Conservation (phyloP, 2,888 invertebrate species). For the Cheilosia impressa region DNA sequence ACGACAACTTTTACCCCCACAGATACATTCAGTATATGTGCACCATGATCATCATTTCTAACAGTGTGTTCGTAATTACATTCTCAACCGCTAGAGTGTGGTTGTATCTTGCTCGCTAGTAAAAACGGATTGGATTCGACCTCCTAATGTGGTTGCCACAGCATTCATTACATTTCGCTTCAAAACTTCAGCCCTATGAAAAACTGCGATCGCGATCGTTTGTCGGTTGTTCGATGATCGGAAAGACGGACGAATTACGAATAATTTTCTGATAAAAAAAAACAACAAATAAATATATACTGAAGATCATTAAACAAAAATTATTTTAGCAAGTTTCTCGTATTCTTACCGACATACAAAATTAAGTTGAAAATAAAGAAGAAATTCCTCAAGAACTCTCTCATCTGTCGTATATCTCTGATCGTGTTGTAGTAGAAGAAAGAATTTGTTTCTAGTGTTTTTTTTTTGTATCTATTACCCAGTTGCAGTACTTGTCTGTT, state of each 20-base stretch:
- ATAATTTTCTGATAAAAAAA: conserved; percentile 49
- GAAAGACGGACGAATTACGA: conserved; percentile 67
- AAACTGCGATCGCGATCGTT: conserved; percentile 74
- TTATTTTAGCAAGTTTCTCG: conserved; percentile 3
- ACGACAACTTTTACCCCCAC: conserved; percentile 7
- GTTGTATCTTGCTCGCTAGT: conserved; percentile 50
- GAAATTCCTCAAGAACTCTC: conserved; percentile 39
- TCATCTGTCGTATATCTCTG: conserved; percentile 54
- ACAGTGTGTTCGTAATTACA: conserved; percentile 6
- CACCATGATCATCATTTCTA: conserved; percentile 40
- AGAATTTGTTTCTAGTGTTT: conserved; percentile 17
- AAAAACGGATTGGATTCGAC: conserved; percentile 73
- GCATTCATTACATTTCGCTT: conserved; percentile 75
- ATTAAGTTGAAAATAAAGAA: conserved; percentile 13
- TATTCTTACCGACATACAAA: conserved; percentile 7
- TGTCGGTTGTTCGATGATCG: conserved; percentile 72
- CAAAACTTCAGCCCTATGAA: conserved; percentile 75
- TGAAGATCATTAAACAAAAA: conserved; percentile 27
- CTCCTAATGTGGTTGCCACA: conserved; percentile 74
- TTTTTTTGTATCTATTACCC: conserved; percentile 44
- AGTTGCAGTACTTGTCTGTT: conserved; percentile 56
- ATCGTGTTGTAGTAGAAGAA: conserved; percentile 52
- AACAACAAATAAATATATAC: conserved; percentile 18
- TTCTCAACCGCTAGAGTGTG: conserved; percentile 1
- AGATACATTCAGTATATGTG: conserved; percentile 15